Evolutionary conservation across 2,888 invertebrate species (phyloP).

Genomic region (Zygogramma bicolorata): DNA sequence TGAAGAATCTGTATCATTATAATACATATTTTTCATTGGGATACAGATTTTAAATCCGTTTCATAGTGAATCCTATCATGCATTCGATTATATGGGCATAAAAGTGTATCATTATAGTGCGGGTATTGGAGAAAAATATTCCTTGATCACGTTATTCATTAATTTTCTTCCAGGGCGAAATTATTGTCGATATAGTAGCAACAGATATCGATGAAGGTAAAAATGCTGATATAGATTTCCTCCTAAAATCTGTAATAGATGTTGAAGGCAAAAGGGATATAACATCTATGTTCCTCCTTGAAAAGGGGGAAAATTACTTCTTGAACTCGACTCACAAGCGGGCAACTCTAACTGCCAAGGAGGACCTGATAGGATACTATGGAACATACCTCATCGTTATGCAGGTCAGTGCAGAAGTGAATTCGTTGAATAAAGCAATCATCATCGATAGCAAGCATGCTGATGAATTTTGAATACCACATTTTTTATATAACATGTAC

Average conservation of each 20-base stretch:
- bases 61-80: too few relatives aligned
- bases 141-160: neutral
- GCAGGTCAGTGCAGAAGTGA: constrained; percentile 61
- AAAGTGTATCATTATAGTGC: too few relatives aligned
- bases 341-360: constrained; percentile 67
- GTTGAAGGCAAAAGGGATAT: constrained; percentile 69
- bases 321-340: constrained; percentile 53
- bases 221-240: constrained; percentile 54
- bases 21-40: too few relatives aligned
- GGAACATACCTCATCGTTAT: constrained; percentile 71
- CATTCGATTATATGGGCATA: too few relatives aligned
- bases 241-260: constrained; percentile 54
- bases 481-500: too few relatives aligned
- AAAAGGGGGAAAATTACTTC: constrained; percentile 52
- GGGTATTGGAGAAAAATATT: neutral
- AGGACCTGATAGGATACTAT: constrained; percentile 70
- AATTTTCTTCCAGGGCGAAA: constrained; percentile 44
- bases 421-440: too few relatives aligned
- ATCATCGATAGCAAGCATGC: too few relatives aligned
- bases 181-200: constrained; percentile 48
- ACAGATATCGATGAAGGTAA: constrained; percentile 46
- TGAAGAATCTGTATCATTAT: too few relatives aligned
- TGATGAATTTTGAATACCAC: too few relatives aligned
- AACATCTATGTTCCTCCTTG: constrained; percentile 46
- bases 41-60: too few relatives aligned